Evolutionary conservation across 2,888 invertebrate species (phyloP), one percentile per base, ranked within the genome.

Genomic region (Sicus ferrugineus): DNA sequence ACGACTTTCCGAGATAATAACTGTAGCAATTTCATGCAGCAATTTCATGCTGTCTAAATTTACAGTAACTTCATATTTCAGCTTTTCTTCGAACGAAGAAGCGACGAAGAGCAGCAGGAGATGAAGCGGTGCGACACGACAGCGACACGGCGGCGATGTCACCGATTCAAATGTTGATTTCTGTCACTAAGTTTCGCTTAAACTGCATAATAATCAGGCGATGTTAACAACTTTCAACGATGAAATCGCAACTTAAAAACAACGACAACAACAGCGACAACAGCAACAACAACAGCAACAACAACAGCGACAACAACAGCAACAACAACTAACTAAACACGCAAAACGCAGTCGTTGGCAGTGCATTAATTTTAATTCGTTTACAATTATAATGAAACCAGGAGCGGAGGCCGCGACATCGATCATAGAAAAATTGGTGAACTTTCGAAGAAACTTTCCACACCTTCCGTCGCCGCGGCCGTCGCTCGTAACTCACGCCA

Each of bases 331-430:
- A 54, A 23, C 54, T 11, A 23, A 31, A 31, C 54, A 54, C 54
- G 52, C 54, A 54, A 58, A 59, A 59, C 28, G 30, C 46, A 67
- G 46, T 50, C 67, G 67, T 67, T 59, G 67, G 50, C 67, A 67
- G 67, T 67, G 67, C 67, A 67, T 67, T 67, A 67, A 67, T 67
- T 67, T 67, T 67, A 67, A 67, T 67, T 67, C 67, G 59, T 46
- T 59, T 48, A 59, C 58, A 67, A 67, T 67, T 67, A 67, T 59
- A 16, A 9, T 21, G 23, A 48, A 21, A 58, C 58, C 2, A 46
- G 31, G 58, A 67, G 28, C 23, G 23, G 46, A 19, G 3, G 30
- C 59, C 59, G 67, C 46, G 67, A 58, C 67, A 48, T 67, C 67
- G 67, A 67, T 67, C 58, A 46, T 28, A 58, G 48, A 28, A 48